phyloP scores from a whole-genome alignment of 2,113 vertebrate genomes.

The Micromys minutus region DNA sequence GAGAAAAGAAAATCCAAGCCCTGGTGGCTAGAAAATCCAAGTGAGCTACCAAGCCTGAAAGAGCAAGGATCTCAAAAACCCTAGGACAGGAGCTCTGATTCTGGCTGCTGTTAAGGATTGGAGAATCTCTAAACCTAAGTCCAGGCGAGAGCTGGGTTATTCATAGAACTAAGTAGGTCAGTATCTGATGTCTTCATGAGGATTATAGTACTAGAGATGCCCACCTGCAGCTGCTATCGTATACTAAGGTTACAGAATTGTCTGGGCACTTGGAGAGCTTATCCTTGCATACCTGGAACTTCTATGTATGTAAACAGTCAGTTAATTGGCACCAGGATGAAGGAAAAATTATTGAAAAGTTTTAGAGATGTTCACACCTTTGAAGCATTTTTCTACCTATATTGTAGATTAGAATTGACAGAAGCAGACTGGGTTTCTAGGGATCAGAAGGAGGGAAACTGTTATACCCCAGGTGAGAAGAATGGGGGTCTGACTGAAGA shows the following conservation, averaged over 20 bases:
- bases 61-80: background rate
- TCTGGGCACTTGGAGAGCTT: background rate
- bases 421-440: too few relatives aligned
- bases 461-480: background rate
- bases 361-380: background rate
- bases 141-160: background rate
- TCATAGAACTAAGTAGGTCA: background rate
- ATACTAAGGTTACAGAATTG: background rate
- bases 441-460: background rate
- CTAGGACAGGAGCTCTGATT: background rate
- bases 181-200: too few relatives aligned
- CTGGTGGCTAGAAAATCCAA: background rate
- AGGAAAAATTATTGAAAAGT: background rate
- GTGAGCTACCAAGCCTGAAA: background rate
- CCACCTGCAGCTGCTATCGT: background rate
- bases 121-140: background rate
- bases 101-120: background rate
- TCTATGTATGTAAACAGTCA: background rate
- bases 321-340: background rate
- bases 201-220: too few relatives aligned
- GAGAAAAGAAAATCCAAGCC: background rate
- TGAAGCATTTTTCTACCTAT: background rate
- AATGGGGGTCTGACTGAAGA: background rate
- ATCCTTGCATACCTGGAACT: background rate
- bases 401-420: background rate